Conservation (phyloP, 1,140 invertebrate genomes). For the Battus philenor region DNA sequence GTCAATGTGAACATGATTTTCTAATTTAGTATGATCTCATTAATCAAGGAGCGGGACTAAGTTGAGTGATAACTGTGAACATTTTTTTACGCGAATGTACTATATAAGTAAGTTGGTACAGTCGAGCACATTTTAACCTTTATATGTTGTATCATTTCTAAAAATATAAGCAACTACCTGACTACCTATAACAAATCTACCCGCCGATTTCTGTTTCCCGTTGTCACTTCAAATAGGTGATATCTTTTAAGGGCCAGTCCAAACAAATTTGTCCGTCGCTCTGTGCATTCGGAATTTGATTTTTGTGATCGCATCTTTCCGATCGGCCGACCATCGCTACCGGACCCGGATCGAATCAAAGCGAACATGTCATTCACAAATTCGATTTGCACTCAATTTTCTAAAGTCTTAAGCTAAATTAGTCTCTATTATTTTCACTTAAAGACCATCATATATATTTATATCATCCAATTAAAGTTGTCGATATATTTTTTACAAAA, state of each 20-base stretch:
- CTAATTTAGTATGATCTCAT: too few relatives aligned
- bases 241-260: constrained; percentile 3
- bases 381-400: too few relatives aligned
- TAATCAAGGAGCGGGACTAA: too few relatives aligned
- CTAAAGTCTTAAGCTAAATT: constrained; percentile 14
- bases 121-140: too few relatives aligned
- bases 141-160: too few relatives aligned
- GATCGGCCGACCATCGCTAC: constrained; percentile 50
- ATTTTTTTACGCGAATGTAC: too few relatives aligned
- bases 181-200: background rate
- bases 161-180: background rate
- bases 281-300: constrained; percentile 43
- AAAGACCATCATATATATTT: constrained; percentile 3
- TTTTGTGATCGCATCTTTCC: constrained; percentile 50
- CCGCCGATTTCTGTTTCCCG: constrained; percentile 6
- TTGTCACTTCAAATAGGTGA: constrained; percentile 22
- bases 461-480: constrained; percentile 27
- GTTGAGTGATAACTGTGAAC: too few relatives aligned
- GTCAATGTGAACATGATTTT: too few relatives aligned
- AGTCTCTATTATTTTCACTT: background rate
- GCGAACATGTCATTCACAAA: constrained; percentile 29
- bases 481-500: constrained; percentile 27
- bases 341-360: constrained; percentile 40
- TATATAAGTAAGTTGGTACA: too few relatives aligned
- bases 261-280: constrained; percentile 25